phyloP scores from a whole-genome alignment of 2,888 invertebrate genomes.

The Tinea semifulvella region DNA sequence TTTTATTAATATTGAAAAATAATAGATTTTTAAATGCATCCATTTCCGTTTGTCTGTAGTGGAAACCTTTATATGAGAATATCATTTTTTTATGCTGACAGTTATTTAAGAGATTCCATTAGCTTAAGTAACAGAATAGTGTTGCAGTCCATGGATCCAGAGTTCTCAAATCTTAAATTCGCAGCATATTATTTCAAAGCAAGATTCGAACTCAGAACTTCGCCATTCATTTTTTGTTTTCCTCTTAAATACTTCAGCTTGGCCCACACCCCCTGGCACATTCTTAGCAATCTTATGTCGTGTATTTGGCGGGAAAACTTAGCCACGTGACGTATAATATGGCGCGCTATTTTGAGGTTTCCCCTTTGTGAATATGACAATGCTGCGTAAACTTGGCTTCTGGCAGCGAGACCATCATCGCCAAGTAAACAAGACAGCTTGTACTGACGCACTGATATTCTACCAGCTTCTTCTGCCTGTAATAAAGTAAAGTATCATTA shows the following conservation, averaged over 20 bases:
- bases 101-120: too few relatives aligned
- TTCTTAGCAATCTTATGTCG: conserved; percentile 75
- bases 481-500: conserved; percentile 22
- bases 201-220: not conserved
- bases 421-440: conserved; percentile 81
- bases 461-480: conserved; percentile 88
- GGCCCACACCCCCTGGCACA: conserved; percentile 90
- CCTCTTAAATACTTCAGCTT: conserved; percentile 72
- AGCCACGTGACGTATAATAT: conserved; percentile 62
- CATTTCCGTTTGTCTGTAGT: too few relatives aligned
- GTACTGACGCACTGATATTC: conserved; percentile 86
- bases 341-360: conserved; percentile 68
- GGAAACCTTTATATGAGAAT: too few relatives aligned
- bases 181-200: not conserved
- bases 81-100: too few relatives aligned
- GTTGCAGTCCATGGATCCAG: too few relatives aligned
- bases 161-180: too few relatives aligned
- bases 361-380: conserved; percentile 89
- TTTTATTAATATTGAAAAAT: too few relatives aligned
- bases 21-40: too few relatives aligned
- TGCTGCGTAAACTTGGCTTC: conserved; percentile 88
- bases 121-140: too few relatives aligned
- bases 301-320: conserved; percentile 43
- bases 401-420: conserved; percentile 81
- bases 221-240: not conserved